Base-by-base conservation (phyloP, 2,888 invertebrate species). In the Spodoptera littoralis region DNA sequence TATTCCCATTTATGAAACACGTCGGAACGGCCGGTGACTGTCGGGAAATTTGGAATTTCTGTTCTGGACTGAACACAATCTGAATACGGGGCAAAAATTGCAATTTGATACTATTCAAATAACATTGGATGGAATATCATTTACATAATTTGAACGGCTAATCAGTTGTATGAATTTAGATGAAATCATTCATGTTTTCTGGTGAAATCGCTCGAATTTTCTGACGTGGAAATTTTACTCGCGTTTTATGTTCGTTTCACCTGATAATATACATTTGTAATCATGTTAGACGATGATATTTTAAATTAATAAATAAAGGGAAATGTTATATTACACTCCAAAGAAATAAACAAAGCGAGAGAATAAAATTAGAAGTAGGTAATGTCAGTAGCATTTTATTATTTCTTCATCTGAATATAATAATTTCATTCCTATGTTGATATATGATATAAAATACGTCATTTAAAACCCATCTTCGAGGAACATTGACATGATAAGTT, bases 1-100 rank as follows among this genome's bases (percentile, higher is more conserved):
- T 74, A 62, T 74, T 65, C 53, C 57, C 61, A 65, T 76, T 63
- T 69, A 65, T 69, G 60, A 65, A 69, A 66, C 65, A 69, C 49
- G 65, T 55, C 30, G 62, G 54, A 59, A 58, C 43, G 50, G 52
- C 43, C 47, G 18, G 41, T 49, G 62, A 49, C 50, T 48, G 65
- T 47, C 45, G 51, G 44, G 43, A 70, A 57, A 65, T 65, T 61
- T 30, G 47, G 65, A 60, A 73, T 73, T 64, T 67, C 62, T 57
- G 60, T 41, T 36, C 22, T 43, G 54, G 43, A 48, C 52, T 60
- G 27, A 18, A 52, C 52, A 54, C 60, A 55, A 65, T 70, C 65
- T 60, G 49, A 60, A 66, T 66, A 64, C 58, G 27, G 56, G 51
- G 46, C 22, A 72, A 76, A 70, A 71, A 76, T 51, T 65, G 45